A percentile compares a stretch with the other conserved stretches of the same genome.
phyloP scores from a whole-genome alignment of 2,113 vertebrate genomes.

The Corvus cornix region DNA sequence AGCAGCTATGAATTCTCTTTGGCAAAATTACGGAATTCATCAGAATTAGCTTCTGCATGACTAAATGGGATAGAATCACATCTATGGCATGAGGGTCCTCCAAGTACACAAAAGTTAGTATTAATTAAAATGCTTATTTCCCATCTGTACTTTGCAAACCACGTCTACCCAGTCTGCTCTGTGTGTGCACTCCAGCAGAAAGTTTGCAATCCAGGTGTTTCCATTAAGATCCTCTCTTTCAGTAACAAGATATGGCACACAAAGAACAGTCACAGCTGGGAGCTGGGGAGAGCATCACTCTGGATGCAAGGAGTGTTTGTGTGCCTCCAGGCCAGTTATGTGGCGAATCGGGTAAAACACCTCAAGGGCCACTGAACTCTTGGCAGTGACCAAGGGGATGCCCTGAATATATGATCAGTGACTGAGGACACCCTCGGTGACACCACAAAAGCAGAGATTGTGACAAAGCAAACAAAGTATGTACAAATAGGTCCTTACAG shows the following conservation, averaged over 20 bases:
- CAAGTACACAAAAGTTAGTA: slow-evolving; percentile 42
- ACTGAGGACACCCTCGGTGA: background rate
- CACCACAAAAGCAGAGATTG: background rate
- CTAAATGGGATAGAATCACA: slow-evolving; percentile 28
- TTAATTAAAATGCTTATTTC: slow-evolving; percentile 66
- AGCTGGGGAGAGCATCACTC: background rate
- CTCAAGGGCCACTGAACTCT: background rate
- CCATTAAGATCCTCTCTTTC: background rate
- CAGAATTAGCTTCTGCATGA: slow-evolving; percentile 36
- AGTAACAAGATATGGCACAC: background rate
- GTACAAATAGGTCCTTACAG: background rate
- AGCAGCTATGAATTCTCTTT: slow-evolving; percentile 33
- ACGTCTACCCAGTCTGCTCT: background rate
- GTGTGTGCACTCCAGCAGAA: background rate
- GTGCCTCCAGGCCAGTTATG: background rate
- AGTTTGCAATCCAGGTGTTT: background rate
- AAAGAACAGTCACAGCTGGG: background rate
- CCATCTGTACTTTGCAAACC: slow-evolving; percentile 38
- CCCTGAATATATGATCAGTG: background rate
- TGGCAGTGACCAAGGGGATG: background rate
- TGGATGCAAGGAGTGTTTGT: background rate
- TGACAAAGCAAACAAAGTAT: background rate
- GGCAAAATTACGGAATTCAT: slow-evolving; percentile 48
- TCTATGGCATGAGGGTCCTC: background rate
- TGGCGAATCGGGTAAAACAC: background rate